phyloP scores from a whole-genome alignment of 2,113 vertebrate species.

The Halichoeres trimaculatus region DNA sequence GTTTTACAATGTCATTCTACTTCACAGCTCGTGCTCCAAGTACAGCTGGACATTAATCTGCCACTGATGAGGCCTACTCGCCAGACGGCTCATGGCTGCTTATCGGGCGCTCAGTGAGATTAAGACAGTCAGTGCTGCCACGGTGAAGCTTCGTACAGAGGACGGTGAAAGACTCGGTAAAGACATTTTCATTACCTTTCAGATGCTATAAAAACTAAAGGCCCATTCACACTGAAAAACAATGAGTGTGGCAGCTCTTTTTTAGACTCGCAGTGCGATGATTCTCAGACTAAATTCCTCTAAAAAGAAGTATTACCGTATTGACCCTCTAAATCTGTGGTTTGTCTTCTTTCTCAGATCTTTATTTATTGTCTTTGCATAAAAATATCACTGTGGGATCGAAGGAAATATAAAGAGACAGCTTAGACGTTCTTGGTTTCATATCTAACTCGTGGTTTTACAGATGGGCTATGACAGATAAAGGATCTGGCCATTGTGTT shows the following conservation, averaged over 20 bases:
- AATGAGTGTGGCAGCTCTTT: neutral
- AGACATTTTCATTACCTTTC: slow-evolving; percentile 4
- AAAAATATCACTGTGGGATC: neutral
- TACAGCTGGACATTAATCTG: slow-evolving; percentile 71
- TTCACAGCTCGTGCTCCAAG: slow-evolving; percentile 36
- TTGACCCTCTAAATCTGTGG: neutral
- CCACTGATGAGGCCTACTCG: slow-evolving; percentile 61
- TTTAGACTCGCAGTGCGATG: neutral
- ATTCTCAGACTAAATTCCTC: neutral
- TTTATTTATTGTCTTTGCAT: neutral
- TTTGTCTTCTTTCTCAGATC: neutral
- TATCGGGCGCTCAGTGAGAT: slow-evolving; percentile 55
- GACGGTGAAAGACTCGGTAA: slow-evolving; percentile 19
- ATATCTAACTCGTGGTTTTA: neutral
- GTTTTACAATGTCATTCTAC: slow-evolving; percentile 45
- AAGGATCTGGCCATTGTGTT: neutral
- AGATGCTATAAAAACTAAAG: slow-evolving; percentile 13
- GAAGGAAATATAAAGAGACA: slow-evolving; percentile 17
- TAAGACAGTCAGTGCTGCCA: slow-evolving; percentile 42
- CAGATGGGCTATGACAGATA: neutral
- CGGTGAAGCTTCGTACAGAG: slow-evolving; percentile 17
- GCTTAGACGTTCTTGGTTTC: neutral
- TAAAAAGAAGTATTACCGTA: neutral
- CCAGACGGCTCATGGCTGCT: slow-evolving; percentile 49
- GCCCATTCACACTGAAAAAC: slow-evolving; percentile 14